Base-by-base conservation (phyloP, 2,113 vertebrate species). In the Zosterops japonicus region DNA sequence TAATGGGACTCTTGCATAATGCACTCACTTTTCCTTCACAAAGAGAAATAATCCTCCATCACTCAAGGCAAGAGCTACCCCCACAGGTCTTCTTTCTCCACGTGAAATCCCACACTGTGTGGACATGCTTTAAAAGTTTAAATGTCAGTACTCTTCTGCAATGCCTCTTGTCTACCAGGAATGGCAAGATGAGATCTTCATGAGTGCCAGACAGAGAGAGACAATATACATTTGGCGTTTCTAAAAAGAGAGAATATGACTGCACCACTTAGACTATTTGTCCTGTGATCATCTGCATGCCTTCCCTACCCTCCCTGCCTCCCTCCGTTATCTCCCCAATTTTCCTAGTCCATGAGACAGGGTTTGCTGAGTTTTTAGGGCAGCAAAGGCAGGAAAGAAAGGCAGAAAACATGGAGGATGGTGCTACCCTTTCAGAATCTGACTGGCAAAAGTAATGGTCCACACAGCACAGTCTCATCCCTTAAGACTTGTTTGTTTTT, bases 381-480 rank as follows among this genome's bases (percentile, higher is more conserved):
- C 17, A 41, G 19, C 11, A 67, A 78, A 50, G 21, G 52, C 69
- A 69, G 27, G 11, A n/a, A 83, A 75, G 13, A 39, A 59, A 47
- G 49, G 61, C 9, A 59, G 36, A 61, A 67, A 24, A 31, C 13
- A 50, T 55, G 13, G 14, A 36, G 35, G 9, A 4, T 12, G 8
- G 6, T 39, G 27, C 42, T 52, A 21, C 5, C 6, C 8, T 27
- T 84, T 90, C 46, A 29, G 36, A 53, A 70, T 6, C 6, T 20
- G 69, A 28, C 22, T 80, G 33, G 10, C n/a, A 72, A 69, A 91
- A 60, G 4, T 12, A 68, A 31, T 4, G 19, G 8, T 14, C 15
- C 27, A 27, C 9, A 50, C 14, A 59, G 9, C 22, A 39, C 2
- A 46, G 2, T 1, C 5, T 1, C 6, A 11, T 25, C 22, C 22